Conservation (phyloP, 1,140 invertebrate genomes). For the Diorhabda carinulata region DNA sequence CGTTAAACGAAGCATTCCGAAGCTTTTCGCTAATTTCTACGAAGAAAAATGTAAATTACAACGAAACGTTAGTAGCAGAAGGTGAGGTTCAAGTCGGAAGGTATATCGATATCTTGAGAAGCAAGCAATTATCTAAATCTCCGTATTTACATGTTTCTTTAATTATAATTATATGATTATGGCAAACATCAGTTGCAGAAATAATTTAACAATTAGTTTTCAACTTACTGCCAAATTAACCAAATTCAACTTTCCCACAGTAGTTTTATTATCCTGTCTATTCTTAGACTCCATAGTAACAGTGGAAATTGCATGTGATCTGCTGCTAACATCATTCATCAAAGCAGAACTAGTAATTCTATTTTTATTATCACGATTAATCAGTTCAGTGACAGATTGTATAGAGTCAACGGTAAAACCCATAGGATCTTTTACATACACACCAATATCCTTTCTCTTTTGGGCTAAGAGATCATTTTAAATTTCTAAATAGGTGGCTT, state of each 20-base stretch:
- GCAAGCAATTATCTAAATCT: conserved; percentile 28
- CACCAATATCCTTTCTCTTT: conserved; percentile 79
- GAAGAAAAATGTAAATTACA: conserved; percentile 30
- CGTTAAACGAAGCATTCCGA: conserved; percentile 46
- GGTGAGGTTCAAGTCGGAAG: neutral
- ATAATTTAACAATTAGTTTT: neutral
- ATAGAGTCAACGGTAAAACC: conserved; percentile 82
- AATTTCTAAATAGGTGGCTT: conserved; percentile 93
- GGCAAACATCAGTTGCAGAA: too few relatives aligned
- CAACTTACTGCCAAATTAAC: conserved; percentile 66
- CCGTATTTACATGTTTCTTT: conserved; percentile 36
- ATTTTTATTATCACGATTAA: conserved; percentile 87
- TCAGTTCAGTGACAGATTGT: conserved; percentile 85
- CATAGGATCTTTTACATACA: conserved; percentile 91
- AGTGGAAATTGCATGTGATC: conserved; percentile 98
- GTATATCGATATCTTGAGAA: conserved; percentile 29
- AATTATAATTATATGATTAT: too few relatives aligned
- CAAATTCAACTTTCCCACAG: conserved; percentile 70
- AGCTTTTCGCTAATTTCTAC: conserved; percentile 39
- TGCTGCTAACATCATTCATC: conserved; percentile 97
- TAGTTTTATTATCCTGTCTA: conserved; percentile 67
- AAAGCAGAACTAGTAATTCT: conserved; percentile 82
- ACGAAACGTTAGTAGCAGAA: conserved; percentile 22
- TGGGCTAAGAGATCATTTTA: conserved; percentile 94
- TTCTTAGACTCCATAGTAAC: conserved; percentile 94